Evolutionary conservation across 2,797 vertebrate genomes (phyloP).

Genomic region (Rhinoraja longicauda): DNA sequence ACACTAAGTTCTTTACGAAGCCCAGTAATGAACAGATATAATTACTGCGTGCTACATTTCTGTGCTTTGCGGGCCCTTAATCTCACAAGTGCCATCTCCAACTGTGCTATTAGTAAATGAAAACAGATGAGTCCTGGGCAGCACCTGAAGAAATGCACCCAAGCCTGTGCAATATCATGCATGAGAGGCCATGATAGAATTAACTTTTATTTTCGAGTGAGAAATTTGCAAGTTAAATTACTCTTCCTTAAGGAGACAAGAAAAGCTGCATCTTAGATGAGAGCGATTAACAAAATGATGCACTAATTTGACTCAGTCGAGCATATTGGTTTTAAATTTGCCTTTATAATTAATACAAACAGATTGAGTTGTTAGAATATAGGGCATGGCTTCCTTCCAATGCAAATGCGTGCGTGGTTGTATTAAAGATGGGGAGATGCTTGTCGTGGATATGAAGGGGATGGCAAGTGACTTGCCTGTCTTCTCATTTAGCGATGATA

Average conservation of each 20-base stretch:
- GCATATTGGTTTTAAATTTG: conserved; percentile 39
- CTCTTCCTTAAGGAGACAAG: conserved; percentile 38
- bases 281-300: conserved; percentile 37
- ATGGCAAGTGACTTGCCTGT: not conserved
- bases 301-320: conserved; percentile 39
- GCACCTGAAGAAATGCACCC: conserved; percentile 18
- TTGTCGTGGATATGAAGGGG: not conserved
- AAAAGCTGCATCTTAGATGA: conserved; percentile 36
- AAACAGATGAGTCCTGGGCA: conserved; percentile 26
- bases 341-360: conserved; percentile 35
- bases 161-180: conserved; percentile 35
- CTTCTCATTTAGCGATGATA: conserved; percentile 38
- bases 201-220: conserved; percentile 38
- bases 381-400: not conserved
- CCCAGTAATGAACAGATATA: conserved; percentile 13
- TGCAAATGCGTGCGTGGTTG: not conserved
- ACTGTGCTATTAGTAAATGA: conserved; percentile 38
- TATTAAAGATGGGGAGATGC: not conserved
- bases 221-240: conserved; percentile 38
- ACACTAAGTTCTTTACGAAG: not conserved
- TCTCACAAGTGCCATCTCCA: conserved; percentile 21
- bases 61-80: conserved; percentile 12
- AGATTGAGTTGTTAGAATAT: not conserved
- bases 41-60: conserved; percentile 9
- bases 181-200: conserved; percentile 35